phyloP scores from a whole-genome alignment of 2,113 vertebrate species.

The Xiphophorus couchianus region DNA sequence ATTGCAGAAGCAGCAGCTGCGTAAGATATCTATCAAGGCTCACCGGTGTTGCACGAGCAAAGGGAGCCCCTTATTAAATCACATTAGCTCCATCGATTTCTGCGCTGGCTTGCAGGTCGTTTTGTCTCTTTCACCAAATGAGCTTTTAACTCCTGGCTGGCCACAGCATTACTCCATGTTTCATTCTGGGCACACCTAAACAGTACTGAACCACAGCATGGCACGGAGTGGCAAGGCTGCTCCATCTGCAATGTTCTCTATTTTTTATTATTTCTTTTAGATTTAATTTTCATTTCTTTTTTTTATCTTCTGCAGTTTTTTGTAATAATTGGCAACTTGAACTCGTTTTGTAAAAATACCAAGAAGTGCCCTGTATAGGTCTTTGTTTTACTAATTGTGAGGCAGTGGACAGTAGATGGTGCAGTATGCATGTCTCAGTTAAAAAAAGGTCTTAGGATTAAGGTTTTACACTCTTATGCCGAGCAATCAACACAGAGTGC shows the following conservation, averaged over 20 bases:
- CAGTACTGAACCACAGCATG: constrained; percentile 11
- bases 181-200: constrained; percentile 37
- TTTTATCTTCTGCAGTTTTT: not conserved
- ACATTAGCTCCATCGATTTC: constrained; percentile 77
- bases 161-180: constrained; percentile 50
- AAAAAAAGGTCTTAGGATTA: constrained; percentile 33
- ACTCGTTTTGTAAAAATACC: not conserved
- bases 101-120: constrained; percentile 63
- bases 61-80: constrained; percentile 79
- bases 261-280: not conserved
- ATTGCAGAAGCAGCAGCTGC: constrained; percentile 69
- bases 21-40: constrained; percentile 74
- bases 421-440: constrained; percentile 36
- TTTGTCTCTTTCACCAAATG: constrained; percentile 74
- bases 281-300: too few species aligned
- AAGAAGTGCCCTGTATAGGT: constrained; percentile 18
- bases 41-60: constrained; percentile 57
- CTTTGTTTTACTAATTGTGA: constrained; percentile 12
- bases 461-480: constrained; percentile 2
- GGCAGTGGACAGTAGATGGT: constrained; percentile 44
- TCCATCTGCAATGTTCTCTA: constrained; percentile 10
- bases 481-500: not conserved
- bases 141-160: constrained; percentile 75
- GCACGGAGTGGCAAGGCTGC: not conserved
- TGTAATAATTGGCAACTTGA: not conserved